Conservation (phyloP, 2,888 invertebrate species). For the Stenoptilia bipunctidactyla region DNA sequence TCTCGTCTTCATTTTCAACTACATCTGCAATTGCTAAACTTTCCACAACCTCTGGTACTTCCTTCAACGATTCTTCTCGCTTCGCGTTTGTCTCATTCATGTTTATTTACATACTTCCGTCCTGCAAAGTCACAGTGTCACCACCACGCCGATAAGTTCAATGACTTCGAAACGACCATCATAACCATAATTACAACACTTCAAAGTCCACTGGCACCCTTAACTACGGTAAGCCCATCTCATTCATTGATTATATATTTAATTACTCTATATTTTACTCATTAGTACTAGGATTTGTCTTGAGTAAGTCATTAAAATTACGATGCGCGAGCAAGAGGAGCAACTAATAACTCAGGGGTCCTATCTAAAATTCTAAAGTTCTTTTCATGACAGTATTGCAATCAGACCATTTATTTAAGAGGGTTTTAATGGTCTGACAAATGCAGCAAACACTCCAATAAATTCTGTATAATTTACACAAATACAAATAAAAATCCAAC, state of each 20-base stretch:
- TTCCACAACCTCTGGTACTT: constrained; percentile 29
- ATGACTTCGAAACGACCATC: constrained; percentile 47
- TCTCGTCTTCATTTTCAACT: constrained; percentile 39
- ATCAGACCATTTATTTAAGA: too few relatives aligned
- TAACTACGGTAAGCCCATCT: too few relatives aligned
- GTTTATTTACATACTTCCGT: constrained; percentile 69
- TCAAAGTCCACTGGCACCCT: not conserved
- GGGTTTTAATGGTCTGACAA: too few relatives aligned
- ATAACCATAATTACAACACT: constrained; percentile 24
- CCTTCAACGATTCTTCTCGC: constrained; percentile 50
- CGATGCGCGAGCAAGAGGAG: constrained; percentile 39
- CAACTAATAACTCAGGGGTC: constrained; percentile 55
- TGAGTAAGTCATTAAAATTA: constrained; percentile 29
- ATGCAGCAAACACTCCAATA: too few relatives aligned
- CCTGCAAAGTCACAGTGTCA: constrained; percentile 52
- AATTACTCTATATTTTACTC: too few relatives aligned
- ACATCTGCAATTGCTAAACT: constrained; percentile 52
- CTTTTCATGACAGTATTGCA: too few relatives aligned
- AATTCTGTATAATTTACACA: too few relatives aligned
- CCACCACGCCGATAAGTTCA: constrained; percentile 53
- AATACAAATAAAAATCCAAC: too few relatives aligned
- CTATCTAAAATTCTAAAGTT: constrained; percentile 14
- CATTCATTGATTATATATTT: too few relatives aligned
- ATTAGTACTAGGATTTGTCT: too few relatives aligned
- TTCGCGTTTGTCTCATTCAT: constrained; percentile 66